Conservation (phyloP, 2,797 vertebrate species). For the Anguilla anguilla region DNA sequence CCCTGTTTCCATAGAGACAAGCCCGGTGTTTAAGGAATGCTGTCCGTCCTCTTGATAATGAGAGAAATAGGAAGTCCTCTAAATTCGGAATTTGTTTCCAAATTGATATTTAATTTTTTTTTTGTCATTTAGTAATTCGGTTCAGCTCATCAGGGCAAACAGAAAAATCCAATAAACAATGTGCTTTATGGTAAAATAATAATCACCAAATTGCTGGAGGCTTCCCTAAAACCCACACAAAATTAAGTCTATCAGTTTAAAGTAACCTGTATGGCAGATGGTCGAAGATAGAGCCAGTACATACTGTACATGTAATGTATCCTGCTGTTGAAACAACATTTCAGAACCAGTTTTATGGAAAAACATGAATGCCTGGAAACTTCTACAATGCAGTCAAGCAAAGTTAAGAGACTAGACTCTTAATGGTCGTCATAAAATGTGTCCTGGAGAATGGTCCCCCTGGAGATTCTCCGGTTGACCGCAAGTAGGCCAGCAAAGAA, state of each 20-base stretch:
- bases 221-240: neutral
- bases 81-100: neutral
- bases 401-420: neutral
- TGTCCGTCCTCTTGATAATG: neutral
- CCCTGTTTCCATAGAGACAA: constrained; percentile 3
- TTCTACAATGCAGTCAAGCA: neutral
- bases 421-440: constrained; percentile 1
- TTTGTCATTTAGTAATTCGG: neutral
- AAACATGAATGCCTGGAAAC: neutral
- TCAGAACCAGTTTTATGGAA: neutral
- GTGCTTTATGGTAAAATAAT: neutral
- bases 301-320: neutral
- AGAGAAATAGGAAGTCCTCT: neutral
- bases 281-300: neutral
- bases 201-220: neutral
- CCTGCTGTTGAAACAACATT: neutral
- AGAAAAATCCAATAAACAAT: neutral
- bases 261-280: neutral
- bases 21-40: neutral
- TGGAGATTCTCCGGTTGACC: neutral
- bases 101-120: neutral
- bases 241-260: neutral
- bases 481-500: neutral
- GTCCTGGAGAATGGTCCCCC: neutral
- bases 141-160: neutral